Conservation (phyloP, 1,140 invertebrate genomes). For the Drosophila willistoni region DNA sequence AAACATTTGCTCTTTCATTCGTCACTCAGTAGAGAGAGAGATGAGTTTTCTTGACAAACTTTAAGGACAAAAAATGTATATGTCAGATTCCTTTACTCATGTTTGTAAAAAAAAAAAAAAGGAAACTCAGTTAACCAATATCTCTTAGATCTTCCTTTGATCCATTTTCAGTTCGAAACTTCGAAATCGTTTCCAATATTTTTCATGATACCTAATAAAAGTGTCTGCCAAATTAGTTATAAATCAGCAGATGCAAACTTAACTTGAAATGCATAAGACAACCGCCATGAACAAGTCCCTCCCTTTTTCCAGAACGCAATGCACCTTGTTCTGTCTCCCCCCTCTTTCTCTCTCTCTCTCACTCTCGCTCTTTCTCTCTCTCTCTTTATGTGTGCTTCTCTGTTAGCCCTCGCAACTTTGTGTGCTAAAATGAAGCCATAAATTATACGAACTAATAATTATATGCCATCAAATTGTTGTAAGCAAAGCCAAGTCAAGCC, state of each 20-base stretch:
- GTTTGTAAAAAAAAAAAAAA: no score
- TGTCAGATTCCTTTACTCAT: no score
- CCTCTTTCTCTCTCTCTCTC: not conserved
- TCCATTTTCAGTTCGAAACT: conserved; percentile 9
- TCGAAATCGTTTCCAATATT: conserved; percentile 53
- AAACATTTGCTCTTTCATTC: no score
- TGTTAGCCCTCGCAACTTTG: conserved; percentile 56
- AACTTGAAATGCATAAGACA: conserved; percentile 48
- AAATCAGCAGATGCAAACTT: conserved; percentile 53
- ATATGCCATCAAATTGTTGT: conserved; percentile 79
- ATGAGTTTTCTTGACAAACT: no score
- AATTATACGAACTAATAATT: conserved; percentile 81
- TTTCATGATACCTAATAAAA: conserved; percentile 60
- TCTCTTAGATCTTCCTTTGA: no score
- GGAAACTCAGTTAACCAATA: no score
- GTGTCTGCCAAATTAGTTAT: conserved; percentile 70
- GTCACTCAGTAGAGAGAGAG: no score
- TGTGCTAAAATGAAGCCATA: conserved; percentile 72
- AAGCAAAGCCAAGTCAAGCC: conserved; percentile 47
- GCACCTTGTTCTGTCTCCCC: not conserved
- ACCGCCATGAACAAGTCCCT: not conserved
- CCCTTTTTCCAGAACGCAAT: not conserved
- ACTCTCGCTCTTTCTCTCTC: not conserved
- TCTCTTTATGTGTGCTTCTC: not conserved
- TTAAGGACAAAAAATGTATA: no score